These are phyloP conservation scores for Pteropus alecto DNA, from an alignment of 2,113 vertebrate species.

Conservation along the genomic window DNA sequence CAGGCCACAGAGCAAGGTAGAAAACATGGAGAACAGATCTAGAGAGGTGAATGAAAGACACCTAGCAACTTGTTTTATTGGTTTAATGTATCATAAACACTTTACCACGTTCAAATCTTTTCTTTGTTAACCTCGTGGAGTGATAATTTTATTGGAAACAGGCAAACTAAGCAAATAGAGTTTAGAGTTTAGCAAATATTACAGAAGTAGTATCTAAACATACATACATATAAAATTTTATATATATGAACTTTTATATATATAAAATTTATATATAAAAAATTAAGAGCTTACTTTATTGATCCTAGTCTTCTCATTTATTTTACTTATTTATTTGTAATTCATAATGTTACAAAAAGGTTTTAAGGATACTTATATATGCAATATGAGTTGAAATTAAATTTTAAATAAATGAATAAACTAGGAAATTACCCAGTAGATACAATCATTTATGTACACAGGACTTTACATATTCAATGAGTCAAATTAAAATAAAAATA, in stretches of 20 bases:
- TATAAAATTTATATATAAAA: not conserved
- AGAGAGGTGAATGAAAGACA: not conserved
- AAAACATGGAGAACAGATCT: not conserved
- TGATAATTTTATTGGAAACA: not conserved
- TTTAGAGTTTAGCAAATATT: not conserved
- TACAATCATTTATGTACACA: not conserved
- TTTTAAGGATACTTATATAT: not conserved
- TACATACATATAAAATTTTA: not conserved
- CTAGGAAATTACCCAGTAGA: not conserved
- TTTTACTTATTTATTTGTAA: not conserved
- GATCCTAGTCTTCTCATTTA: not conserved
- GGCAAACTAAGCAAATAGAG: not conserved
- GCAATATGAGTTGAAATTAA: not conserved
- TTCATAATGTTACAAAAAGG: not conserved
- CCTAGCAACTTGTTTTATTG: not conserved
- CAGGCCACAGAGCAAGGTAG: not conserved
- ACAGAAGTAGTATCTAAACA: not conserved
- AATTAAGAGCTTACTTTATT: not conserved
- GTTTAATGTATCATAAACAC: not conserved
- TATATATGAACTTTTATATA: too few species aligned
- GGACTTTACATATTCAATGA: constrained; percentile 16
- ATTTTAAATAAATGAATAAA: not conserved
- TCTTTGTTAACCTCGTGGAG: not conserved
- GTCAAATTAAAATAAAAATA: constrained; percentile 41
- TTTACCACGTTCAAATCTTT: not conserved